Evolutionary conservation across 2,113 vertebrate species (phyloP).

Genomic region (Ptyas mucosa): DNA sequence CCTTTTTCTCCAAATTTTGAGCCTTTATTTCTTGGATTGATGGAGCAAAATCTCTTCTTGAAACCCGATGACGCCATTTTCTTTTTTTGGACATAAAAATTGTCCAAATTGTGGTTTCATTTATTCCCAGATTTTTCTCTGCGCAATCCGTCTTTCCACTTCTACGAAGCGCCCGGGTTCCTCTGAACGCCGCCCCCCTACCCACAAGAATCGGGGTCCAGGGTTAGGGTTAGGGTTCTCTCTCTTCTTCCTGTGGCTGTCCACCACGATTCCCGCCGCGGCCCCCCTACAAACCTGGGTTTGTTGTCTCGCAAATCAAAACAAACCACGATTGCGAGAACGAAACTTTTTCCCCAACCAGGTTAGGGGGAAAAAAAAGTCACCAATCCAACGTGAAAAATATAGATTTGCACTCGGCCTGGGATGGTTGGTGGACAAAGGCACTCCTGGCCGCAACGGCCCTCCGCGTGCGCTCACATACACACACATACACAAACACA

Average conservation of each 20-base stretch:
- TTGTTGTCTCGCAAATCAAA: neutral
- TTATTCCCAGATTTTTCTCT: neutral
- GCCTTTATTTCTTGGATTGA: neutral
- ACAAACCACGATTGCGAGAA: neutral
- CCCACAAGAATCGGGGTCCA: neutral
- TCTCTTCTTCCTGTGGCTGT: neutral
- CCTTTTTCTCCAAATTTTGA: neutral
- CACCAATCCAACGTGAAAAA: neutral
- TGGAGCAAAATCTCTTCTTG: neutral
- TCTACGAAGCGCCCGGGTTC: neutral
- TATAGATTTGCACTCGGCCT: accelerated
- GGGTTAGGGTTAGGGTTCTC: neutral
- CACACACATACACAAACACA: neutral
- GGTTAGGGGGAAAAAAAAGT: neutral
- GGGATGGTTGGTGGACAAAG: neutral
- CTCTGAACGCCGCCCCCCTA: neutral
- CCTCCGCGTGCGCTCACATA: neutral
- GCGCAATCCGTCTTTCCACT: accelerated
- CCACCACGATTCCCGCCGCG: neutral
- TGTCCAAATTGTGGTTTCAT: neutral
- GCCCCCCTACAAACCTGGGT: neutral
- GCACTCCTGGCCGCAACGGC: too few relatives aligned
- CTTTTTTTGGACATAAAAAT: neutral
- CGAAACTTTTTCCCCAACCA: neutral
- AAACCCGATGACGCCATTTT: neutral